These are phyloP conservation scores for Omphaloscelis lunosa DNA, from an alignment of 2,888 invertebrate species.

Conservation along the genomic window DNA sequence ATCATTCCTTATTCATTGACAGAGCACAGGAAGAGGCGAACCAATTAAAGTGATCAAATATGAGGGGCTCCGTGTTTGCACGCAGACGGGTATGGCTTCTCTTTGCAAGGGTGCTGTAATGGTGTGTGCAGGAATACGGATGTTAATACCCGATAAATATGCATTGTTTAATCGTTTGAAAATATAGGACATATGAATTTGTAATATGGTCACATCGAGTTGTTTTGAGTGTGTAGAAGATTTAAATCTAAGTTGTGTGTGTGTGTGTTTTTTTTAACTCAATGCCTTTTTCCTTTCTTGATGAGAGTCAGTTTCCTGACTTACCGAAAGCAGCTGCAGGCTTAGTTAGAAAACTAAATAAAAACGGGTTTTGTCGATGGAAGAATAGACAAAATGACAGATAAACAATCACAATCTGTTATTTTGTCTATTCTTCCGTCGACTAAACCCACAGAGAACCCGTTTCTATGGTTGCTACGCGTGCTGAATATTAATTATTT, in stretches of 20 bases:
- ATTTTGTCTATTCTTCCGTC: too few relatives aligned
- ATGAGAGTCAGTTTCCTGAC: not conserved
- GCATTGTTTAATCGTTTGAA: slow-evolving; percentile 56
- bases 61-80: slow-evolving; percentile 66
- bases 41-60: slow-evolving; percentile 82
- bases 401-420: too few relatives aligned
- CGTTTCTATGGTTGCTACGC: too few relatives aligned
- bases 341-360: too few relatives aligned
- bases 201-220: not conserved
- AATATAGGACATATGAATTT: slow-evolving; percentile 30
- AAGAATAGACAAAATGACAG: too few relatives aligned
- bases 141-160: slow-evolving; percentile 59
- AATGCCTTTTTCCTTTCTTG: not conserved
- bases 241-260: not conserved
- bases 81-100: slow-evolving; percentile 58
- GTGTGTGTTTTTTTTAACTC: too few relatives aligned
- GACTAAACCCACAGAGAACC: too few relatives aligned
- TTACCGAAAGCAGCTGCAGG: too few relatives aligned
- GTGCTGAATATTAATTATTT: not conserved
- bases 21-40: slow-evolving; percentile 71
- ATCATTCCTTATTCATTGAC: slow-evolving; percentile 79
- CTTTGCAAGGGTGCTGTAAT: slow-evolving; percentile 45
- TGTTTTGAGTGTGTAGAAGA: not conserved
- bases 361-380: too few relatives aligned
- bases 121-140: slow-evolving; percentile 41